Evolutionary conservation across 2,797 vertebrate species (phyloP).

Genomic region (Acrossocheilus wenchowensis): DNA sequence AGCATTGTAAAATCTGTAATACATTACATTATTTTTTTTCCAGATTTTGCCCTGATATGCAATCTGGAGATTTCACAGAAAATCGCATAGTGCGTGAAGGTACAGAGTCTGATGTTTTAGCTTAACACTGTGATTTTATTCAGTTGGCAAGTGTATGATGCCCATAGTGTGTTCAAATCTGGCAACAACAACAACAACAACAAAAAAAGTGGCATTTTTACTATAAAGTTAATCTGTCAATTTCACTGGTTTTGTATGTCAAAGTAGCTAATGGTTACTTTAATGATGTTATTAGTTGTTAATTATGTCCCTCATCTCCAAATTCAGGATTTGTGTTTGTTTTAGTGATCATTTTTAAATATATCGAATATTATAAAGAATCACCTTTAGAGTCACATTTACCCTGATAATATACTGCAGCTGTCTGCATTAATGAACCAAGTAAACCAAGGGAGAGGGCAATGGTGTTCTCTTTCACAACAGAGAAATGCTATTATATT

Average conservation of each 20-base stretch:
- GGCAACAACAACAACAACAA: too few relatives aligned
- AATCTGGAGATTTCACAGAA: background rate
- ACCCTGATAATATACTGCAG: background rate
- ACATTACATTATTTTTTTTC: background rate
- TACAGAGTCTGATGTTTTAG: background rate
- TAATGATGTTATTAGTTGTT: background rate
- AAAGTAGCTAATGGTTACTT: background rate
- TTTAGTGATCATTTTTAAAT: slow-evolving; percentile 2
- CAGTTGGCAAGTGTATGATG: background rate
- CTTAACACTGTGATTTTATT: background rate
- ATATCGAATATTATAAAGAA: background rate
- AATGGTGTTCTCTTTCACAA: slow-evolving; percentile 1
- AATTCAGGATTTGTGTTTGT: background rate
- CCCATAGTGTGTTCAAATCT: too few relatives aligned
- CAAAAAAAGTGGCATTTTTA: background rate
- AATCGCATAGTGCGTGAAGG: background rate
- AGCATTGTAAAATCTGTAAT: background rate
- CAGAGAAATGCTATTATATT: slow-evolving; percentile 7
- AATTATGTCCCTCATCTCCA: background rate
- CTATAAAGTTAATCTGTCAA: background rate
- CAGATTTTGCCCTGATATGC: background rate
- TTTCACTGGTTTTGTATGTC: background rate
- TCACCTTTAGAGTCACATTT: background rate
- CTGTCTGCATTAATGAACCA: slow-evolving; percentile 10
- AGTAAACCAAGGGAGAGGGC: background rate